Base-by-base conservation (phyloP, 2,113 vertebrate genomes). In the Calyptomena viridis region DNA sequence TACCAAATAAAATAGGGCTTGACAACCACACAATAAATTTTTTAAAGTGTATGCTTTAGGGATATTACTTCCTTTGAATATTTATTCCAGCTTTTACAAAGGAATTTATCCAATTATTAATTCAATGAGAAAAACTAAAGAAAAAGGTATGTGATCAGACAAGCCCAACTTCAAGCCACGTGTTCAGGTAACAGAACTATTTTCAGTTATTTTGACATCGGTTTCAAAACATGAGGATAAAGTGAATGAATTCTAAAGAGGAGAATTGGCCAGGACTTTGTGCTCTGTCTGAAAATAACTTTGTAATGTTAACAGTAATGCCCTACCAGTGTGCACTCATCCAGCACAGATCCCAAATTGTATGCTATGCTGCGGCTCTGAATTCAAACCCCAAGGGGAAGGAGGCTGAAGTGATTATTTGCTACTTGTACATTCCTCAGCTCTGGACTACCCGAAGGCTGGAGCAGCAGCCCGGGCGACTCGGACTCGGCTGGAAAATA, bases 61-160 rank as follows among this genome's bases (percentile, higher is more conserved):
- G 92, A 92, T 90, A 78, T 77, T 94, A 93, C 90, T 88, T 88
- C 83, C 85, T 86, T 76, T 55, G 47, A 96, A 84, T 96, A 96
- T 94, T 96, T 97, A 97, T 81, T 84, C 83, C 30, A 31, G 87
- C 87, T 97, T 93, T 97, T 96, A 96, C 87, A 95, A 96, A 95
- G 88, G 93, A 94, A 94, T 95, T 95, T 96, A 92, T 66, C 93
- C 63, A 59, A 90, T 96, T 95, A 94, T 84, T 95, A 94, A 95
- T 91, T 93, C 93, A 95, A 80, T 11, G 4, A 72, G 81, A 73
- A 94, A 88, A 94, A 82, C 1, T 9, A 23, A 62, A 63, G 66
- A 7, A 78, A 88, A 82, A 94, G 55, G 30, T 53, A 67, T 55
- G 71, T 35, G 67, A 95, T 83, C 55, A 88, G 93, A 81, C 55